A percentile compares a stretch with the other conserved stretches of the same genome.
Conservation (phyloP, 2,797 vertebrate genomes). For the Clarias laeviceps region DNA sequence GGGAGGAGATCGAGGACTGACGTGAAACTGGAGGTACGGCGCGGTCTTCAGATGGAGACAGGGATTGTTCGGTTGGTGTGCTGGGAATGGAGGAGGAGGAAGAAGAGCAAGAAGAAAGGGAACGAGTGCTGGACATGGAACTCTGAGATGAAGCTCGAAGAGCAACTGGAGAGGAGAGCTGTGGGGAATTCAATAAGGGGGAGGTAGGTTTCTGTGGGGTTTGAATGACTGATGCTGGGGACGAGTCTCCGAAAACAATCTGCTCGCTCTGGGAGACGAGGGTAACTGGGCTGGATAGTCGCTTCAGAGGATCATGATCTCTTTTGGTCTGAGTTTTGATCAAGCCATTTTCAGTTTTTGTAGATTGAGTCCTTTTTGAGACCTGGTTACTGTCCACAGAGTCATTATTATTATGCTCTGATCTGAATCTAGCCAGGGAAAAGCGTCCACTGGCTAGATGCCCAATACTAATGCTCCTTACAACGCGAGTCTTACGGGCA, state of each 20-base stretch:
- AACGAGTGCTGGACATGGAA: constrained; percentile 49
- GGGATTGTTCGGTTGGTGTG: constrained; percentile 70
- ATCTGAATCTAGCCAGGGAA: constrained; percentile 70
- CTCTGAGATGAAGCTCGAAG: constrained; percentile 26
- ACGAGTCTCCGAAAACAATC: constrained; percentile 56
- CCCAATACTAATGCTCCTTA: constrained; percentile 69
- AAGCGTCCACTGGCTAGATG: constrained; percentile 71
- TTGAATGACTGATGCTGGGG: constrained; percentile 40
- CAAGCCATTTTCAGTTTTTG: constrained; percentile 59
- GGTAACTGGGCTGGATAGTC: constrained; percentile 48
- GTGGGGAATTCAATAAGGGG: constrained; percentile 46
- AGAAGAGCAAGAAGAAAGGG: constrained; percentile 41
- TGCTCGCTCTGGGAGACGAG: constrained; percentile 67
- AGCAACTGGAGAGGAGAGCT: constrained; percentile 59
- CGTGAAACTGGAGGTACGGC: constrained; percentile 46
- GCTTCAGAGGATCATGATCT: constrained; percentile 46
- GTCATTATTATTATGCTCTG: constrained; percentile 57
- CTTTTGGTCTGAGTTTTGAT: constrained; percentile 55
- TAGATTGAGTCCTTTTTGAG: constrained; percentile 12
- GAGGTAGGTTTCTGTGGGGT: constrained; percentile 42
- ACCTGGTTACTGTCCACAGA: constrained; percentile 54
- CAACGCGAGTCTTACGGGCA: constrained; percentile 70
- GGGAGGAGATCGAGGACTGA: constrained; percentile 61
- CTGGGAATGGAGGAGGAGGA: constrained; percentile 41
- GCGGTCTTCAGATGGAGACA: constrained; percentile 63